Percentiles rank a stretch among this genome's conserved stretches.
phyloP scores from a whole-genome alignment of 2,888 invertebrate species.

The Nipponacmea schrenckii region DNA sequence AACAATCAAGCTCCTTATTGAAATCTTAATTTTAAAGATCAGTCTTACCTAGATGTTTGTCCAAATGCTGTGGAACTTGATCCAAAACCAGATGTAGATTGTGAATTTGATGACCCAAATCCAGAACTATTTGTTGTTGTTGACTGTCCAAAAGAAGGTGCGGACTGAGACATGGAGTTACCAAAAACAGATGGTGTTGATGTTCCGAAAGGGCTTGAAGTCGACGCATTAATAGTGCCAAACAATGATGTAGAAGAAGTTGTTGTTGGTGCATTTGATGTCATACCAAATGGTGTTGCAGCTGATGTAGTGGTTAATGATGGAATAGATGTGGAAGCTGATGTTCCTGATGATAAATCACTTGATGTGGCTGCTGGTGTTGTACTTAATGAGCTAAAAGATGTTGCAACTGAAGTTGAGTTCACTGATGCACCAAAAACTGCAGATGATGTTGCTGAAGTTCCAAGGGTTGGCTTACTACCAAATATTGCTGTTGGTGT shows the following conservation, averaged over 20 bases:
- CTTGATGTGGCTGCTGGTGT: constrained; percentile 11
- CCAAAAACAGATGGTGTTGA: constrained; percentile 16
- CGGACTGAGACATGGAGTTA: not conserved
- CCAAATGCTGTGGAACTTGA: constrained; percentile 12
- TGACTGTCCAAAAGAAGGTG: constrained; percentile 17
- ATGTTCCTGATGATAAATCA: constrained; percentile 2
- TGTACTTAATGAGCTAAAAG: constrained; percentile 5
- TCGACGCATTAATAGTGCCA: not conserved
- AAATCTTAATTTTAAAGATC: constrained; percentile 1
- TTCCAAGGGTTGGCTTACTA: constrained; percentile 13
- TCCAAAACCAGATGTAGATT: constrained; percentile 9
- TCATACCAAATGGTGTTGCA: not conserved
- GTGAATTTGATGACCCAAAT: constrained; percentile 25
- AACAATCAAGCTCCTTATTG: too few relatives aligned
- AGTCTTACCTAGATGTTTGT: constrained; percentile 19
- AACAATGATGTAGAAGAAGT: constrained; percentile 12
- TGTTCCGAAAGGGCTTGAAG: constrained; percentile 11
- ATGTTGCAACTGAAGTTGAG: constrained; percentile 2
- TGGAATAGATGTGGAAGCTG: not conserved
- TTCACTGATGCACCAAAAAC: not conserved
- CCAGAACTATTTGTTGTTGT: constrained; percentile 15
- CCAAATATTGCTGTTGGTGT: constrained; percentile 30
- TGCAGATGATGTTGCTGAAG: constrained; percentile 7
- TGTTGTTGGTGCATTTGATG: not conserved
- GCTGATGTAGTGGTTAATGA: not conserved